Evolutionary conservation across 2,888 invertebrate species (phyloP), one percentile per base, ranked within the genome.

Genomic region (Ormyrus nitidulus): DNA sequence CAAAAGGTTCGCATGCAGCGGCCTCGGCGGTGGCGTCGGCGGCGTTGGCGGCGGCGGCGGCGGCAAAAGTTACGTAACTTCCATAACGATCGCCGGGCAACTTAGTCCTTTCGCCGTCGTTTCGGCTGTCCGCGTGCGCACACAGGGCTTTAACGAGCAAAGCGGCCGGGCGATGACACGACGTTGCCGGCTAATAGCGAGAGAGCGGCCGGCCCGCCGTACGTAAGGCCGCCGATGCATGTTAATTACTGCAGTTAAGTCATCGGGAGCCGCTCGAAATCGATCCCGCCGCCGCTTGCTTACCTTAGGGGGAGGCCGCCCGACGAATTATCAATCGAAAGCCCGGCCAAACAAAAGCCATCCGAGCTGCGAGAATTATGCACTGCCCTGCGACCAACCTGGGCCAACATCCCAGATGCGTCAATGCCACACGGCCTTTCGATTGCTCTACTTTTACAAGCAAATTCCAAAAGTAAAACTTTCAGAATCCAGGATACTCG

Each of bases 181-280:
- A 62, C 46, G 10, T 49, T 48, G 46, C 5, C 34, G 9, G 71
- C 71, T 51, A 54, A 51, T 58, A 34, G 34, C 46, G 69, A 56
- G 53, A 48, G 46, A 44, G 13, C 48, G n/a, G 34, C 2, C 54
- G 4, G 10, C 8, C n/a, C 11, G 44, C n/a, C 44, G 11, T 53
- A 74, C 81, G 82, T 83, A 84, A 83, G 84, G 81, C 73, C 70
- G 81, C 59, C 81, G 82, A 82, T 80, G 84, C 84, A 84, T 84
- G 84, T 83, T 85, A 85, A 85, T 85, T 85, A 84, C 83, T 83
- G 58, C 77, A 64, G 62, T 54, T 64, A 69, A 77, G 77, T 62
- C 70, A 75, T 77, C 70, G 62, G 34, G 34, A 64, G 59, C 62
- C 58, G 54, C 65, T 34, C 44, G 56, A 44, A 59, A 76, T 68